These are phyloP conservation scores for Drosophila prostipennis DNA, from an alignment of 2,888 invertebrate species.

Conservation along the genomic window DNA sequence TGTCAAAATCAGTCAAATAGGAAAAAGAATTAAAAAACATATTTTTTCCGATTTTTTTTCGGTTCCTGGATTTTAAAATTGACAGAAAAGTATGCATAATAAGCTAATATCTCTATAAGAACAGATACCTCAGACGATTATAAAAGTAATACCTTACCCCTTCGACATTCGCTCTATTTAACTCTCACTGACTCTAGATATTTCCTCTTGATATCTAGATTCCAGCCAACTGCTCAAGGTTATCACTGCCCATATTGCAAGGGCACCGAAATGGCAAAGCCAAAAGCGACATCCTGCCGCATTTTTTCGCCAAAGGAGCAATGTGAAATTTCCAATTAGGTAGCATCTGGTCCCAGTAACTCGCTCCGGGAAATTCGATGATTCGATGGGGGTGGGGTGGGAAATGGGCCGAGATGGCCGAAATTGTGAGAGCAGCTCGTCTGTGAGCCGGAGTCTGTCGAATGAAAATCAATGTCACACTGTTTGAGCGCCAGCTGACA, in stretches of 20 bases:
- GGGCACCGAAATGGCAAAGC: slow-evolving; percentile 4
- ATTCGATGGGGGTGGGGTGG: neutral
- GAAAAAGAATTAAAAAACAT: too few relatives aligned
- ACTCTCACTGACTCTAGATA: too few relatives aligned
- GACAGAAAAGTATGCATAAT: too few relatives aligned
- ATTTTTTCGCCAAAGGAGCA: slow-evolving; percentile 46
- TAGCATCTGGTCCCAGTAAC: slow-evolving; percentile 68
- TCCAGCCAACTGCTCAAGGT: too few relatives aligned
- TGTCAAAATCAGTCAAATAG: too few relatives aligned
- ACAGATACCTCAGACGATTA: too few relatives aligned
- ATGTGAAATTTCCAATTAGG: slow-evolving; percentile 71
- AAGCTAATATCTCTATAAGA: too few relatives aligned
- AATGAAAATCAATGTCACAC: slow-evolving; percentile 73
- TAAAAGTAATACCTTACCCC: too few relatives aligned
- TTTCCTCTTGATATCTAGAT: neutral
- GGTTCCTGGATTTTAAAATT: too few relatives aligned
- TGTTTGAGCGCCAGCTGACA: slow-evolving; percentile 47
- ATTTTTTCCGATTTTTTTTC: too few relatives aligned
- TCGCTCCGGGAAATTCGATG: slow-evolving; percentile 38
- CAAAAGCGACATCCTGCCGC: slow-evolving; percentile 58
- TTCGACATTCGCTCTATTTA: too few relatives aligned
- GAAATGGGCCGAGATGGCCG: neutral
- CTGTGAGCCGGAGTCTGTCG: slow-evolving; percentile 13
- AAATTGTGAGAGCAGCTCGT: slow-evolving; percentile 39
- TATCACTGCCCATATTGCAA: neutral